Conservation (phyloP, 2,797 vertebrate species). For the Pterois miles region DNA sequence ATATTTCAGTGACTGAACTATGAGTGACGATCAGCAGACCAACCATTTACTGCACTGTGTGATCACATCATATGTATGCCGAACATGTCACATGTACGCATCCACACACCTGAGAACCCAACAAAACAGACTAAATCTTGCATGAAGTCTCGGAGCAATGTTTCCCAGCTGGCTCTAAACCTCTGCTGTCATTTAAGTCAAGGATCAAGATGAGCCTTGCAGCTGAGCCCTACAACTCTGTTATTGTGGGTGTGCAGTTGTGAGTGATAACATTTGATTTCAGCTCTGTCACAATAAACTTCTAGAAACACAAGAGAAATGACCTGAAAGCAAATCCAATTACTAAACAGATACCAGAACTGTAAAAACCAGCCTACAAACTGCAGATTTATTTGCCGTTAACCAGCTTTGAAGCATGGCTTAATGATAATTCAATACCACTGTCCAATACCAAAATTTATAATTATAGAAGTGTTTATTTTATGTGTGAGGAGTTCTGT, state of each 20-base stretch:
- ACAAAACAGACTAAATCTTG: constrained; percentile 15
- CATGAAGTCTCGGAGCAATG: constrained; percentile 26
- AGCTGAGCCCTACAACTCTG: constrained; percentile 58
- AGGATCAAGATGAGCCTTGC: constrained; percentile 33
- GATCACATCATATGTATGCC: background rate
- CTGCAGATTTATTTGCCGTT: background rate
- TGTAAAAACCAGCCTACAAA: constrained; percentile 3
- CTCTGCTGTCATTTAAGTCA: constrained; percentile 42
- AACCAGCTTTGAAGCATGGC: background rate
- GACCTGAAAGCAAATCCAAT: background rate
- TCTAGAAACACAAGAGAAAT: background rate
- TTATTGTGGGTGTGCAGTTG: background rate
- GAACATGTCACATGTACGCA: background rate
- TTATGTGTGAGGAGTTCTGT: background rate
- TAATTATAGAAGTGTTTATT: background rate
- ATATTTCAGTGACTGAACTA: background rate
- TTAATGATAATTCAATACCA: background rate
- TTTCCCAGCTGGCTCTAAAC: constrained; percentile 61
- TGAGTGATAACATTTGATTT: constrained; percentile 6
- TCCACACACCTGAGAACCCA: constrained; percentile 46
- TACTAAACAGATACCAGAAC: background rate
- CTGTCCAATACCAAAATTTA: background rate
- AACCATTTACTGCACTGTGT: background rate
- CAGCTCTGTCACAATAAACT: background rate
- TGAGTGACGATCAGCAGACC: background rate